Percentiles rank a stretch among this genome's conserved stretches.
These are phyloP conservation scores for Piprites chloris DNA, from an alignment of 2,113 vertebrate genomes.

Conservation along the genomic window DNA sequence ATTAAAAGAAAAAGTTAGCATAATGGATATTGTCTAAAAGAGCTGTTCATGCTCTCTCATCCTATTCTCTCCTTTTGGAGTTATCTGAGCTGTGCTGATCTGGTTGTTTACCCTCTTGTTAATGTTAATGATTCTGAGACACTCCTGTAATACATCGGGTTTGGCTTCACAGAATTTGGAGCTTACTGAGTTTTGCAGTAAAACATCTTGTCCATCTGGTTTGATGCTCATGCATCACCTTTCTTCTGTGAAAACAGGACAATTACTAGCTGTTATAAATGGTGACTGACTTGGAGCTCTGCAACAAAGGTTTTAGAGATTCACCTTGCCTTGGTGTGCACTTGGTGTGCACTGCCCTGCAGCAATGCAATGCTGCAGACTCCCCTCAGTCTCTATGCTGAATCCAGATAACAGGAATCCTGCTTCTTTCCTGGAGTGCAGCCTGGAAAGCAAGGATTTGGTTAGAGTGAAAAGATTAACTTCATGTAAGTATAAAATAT, in stretches of 20 bases:
- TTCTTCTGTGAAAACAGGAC: not conserved
- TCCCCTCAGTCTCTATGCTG: not conserved
- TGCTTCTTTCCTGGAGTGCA: not conserved
- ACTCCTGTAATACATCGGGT: not conserved
- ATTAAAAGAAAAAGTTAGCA: constrained; percentile 6
- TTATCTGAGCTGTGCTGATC: not conserved
- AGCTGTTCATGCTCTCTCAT: not conserved
- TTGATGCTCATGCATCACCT: not conserved
- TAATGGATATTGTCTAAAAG: not conserved
- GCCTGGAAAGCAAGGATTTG: not conserved
- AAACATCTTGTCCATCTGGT: not conserved
- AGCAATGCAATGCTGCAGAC: not conserved
- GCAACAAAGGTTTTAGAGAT: not conserved
- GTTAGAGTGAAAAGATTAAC: not conserved
- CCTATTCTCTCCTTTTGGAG: not conserved
- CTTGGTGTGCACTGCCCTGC: not conserved
- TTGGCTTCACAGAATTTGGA: not conserved
- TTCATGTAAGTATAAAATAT: not conserved
- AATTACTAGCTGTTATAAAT: not conserved
- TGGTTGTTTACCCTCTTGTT: not conserved
- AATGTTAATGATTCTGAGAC: not conserved
- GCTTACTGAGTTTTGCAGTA: not conserved
- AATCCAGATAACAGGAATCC: not conserved
- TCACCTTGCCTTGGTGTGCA: not conserved
- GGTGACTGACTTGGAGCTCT: not conserved